Percentiles rank a stretch among this genome's conserved stretches.
Evolutionary conservation across 2,888 invertebrate genomes (phyloP).

Genomic region (Drosophila rubida): DNA sequence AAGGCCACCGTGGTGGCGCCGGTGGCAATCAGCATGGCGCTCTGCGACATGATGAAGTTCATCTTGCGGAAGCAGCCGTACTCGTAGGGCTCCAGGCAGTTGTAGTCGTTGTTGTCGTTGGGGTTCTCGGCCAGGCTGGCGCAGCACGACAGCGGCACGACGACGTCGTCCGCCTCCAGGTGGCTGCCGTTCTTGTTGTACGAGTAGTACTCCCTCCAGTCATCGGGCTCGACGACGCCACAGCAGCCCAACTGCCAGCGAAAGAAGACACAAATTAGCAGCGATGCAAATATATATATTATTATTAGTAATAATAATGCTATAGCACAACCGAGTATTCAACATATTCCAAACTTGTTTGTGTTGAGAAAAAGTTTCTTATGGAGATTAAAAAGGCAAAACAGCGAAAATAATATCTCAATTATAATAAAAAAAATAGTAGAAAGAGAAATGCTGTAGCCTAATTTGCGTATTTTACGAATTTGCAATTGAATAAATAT

Average conservation of each 20-base stretch:
- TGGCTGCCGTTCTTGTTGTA: constrained; percentile 50
- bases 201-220: constrained; percentile 86
- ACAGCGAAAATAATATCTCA: too few species aligned
- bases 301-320: too few species aligned
- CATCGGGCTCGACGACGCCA: constrained; percentile 87
- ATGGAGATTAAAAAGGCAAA: too few species aligned
- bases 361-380: too few species aligned
- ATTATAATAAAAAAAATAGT: too few species aligned
- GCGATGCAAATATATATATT: too few species aligned
- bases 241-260: constrained; percentile 88
- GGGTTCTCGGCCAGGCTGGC: constrained; percentile 72
- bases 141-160: constrained; percentile 87
- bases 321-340: too few species aligned
- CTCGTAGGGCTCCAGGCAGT: constrained; percentile 78
- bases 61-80: constrained; percentile 88
- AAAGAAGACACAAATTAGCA: neutral
- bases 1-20: constrained; percentile 92
- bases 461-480: too few species aligned
- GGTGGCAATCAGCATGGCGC: constrained; percentile 89
- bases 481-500: too few species aligned
- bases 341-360: too few species aligned
- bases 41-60: constrained; percentile 88
- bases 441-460: too few species aligned
- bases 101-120: constrained; percentile 13
- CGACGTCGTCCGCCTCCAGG: constrained; percentile 78